Base-by-base conservation (phyloP, 1,140 invertebrate genomes). In the Drosophila pectinifera region DNA sequence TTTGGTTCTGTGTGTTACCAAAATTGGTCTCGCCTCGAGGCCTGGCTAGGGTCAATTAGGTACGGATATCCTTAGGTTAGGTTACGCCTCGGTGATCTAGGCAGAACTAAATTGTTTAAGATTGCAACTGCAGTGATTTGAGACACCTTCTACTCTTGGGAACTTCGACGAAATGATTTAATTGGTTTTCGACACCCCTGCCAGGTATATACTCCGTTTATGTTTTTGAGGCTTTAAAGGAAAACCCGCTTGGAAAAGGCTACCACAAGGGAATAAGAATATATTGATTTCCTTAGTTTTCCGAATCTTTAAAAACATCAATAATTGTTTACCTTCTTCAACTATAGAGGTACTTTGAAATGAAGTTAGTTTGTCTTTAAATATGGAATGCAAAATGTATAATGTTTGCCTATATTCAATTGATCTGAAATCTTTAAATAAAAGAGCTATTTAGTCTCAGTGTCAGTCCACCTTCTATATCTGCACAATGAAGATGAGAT, bases 31-130 rank as follows among this genome's bases (percentile, higher is more conserved):
- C 14, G 24, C 20, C 14, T 24, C 10, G 58, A 31, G 34, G 18
- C 18, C 45, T 8, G n/a, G 34, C 18, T 53, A 5, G 67, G 64
- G 42, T 70, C 67, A 34, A 70, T 70, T 70, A 70, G 67, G 24
- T 26, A 70, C 42, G 26, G 28, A 34, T 18, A n/a, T 4, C 48
- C 2, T 13, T 8, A 16, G 48, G 34, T 16, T 31, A 46, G 31
- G 49, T 70, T 69, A 26, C 41, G 63, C 62, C 49, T 38, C 39
- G 42, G 26, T 55, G 41, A 69, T 65, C 18, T 67, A 24, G n/a
- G 48, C 18, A 54, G 11, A 56, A 46, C 18, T 24, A 46, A 68
- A 18, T 10, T 4, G 16, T 0, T 22, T 46, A 4, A 14, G 24
- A 31, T 18, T 46, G 18, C 18, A 28, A 34, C 31, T 45, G 22